Evolutionary conservation across 2,113 vertebrate genomes (phyloP).

Genomic region (Picathartes gymnocephalus): DNA sequence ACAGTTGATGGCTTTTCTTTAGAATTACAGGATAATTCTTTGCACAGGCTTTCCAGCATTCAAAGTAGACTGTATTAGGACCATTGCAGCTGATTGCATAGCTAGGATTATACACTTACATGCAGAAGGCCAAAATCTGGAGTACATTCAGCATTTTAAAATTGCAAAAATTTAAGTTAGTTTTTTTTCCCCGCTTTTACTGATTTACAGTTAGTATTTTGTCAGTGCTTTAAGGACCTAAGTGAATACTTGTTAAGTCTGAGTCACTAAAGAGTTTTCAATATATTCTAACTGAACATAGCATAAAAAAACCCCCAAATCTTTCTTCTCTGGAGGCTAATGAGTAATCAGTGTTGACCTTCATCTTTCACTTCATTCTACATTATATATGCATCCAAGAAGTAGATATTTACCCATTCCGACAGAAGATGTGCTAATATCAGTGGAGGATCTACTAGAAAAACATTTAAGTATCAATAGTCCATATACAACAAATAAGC

Average conservation of each 20-base stretch:
- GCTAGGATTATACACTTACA: background rate
- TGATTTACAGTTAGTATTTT: background rate
- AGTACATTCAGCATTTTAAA: background rate
- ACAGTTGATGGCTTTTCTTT: background rate
- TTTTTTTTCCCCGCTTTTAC: background rate
- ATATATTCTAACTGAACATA: background rate
- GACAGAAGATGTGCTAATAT: background rate
- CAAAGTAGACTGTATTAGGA: background rate
- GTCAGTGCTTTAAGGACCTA: background rate
- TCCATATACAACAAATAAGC: background rate
- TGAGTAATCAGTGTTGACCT: background rate
- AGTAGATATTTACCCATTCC: background rate
- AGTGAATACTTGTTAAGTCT: background rate
- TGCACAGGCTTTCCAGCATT: background rate
- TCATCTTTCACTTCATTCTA: background rate
- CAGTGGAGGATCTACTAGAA: background rate
- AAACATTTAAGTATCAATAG: background rate
- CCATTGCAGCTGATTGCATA: background rate
- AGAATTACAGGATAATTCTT: background rate
- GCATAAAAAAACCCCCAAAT: background rate
- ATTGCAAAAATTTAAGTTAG: background rate
- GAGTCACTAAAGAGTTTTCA: background rate
- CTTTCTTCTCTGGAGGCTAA: background rate
- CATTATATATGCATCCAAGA: background rate
- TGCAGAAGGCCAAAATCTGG: background rate